Evolutionary conservation across 2,113 vertebrate genomes (phyloP).

Genomic region (Halichoerus grypus): DNA sequence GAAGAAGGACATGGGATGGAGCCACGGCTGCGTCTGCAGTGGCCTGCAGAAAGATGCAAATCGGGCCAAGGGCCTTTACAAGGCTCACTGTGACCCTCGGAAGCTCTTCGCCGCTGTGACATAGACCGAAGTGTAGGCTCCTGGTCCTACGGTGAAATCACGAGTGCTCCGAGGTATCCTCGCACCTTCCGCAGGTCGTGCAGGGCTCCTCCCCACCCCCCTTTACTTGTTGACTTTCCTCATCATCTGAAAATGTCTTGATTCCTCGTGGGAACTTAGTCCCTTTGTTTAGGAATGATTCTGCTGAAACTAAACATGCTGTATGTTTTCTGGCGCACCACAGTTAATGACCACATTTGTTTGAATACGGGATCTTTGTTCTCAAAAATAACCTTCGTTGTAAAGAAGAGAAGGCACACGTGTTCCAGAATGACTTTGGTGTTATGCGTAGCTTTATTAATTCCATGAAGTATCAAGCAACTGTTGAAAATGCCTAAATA

Average conservation of each 20-base stretch:
- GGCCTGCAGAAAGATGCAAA: background rate
- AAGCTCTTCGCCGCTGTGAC: conserved; percentile 12
- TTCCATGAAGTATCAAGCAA: conserved; percentile 50
- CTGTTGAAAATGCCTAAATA: conserved; percentile 68
- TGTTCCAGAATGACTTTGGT: conserved; percentile 53
- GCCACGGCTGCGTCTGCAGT: background rate
- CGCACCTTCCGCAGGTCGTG: conserved; percentile 56
- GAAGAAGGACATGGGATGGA: rapidly evolving
- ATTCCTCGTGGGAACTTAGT: conserved; percentile 67
- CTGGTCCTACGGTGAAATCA: background rate
- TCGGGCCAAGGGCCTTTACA: background rate
- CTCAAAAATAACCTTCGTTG: background rate
- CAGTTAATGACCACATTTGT: conserved; percentile 59
- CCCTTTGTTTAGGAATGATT: conserved; percentile 58
- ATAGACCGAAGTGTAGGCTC: background rate
- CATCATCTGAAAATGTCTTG: conserved; percentile 59
- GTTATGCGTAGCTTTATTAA: conserved; percentile 58
- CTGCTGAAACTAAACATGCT: conserved; percentile 6
- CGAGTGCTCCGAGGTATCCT: conserved; percentile 18
- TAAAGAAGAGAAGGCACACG: conserved; percentile 48
- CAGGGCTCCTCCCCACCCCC: background rate
- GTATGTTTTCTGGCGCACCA: conserved; percentile 22
- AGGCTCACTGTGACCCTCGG: background rate
- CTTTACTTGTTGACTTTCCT: conserved; percentile 53
- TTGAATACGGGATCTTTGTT: conserved; percentile 63